Conservation (phyloP, 1,140 invertebrate genomes). For the Heliconius nattereri region DNA sequence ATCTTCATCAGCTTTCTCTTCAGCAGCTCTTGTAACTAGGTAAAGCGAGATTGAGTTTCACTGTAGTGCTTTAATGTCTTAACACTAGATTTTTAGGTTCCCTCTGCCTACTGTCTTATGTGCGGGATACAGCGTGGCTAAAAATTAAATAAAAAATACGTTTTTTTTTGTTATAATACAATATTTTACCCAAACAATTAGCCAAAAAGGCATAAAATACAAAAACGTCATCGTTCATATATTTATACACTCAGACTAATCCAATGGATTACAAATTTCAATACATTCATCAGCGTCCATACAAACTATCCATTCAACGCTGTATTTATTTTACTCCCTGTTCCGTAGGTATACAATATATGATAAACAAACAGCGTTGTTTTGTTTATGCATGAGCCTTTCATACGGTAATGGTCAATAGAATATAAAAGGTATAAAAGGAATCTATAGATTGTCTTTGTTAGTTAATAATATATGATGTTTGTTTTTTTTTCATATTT, state of each 20-base stretch:
- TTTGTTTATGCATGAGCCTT: background rate
- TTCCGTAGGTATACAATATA: background rate
- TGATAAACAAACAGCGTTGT: constrained; percentile 1
- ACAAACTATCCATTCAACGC: background rate
- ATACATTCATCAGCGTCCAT: background rate
- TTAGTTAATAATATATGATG: background rate
- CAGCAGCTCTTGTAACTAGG: too few species aligned
- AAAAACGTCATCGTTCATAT: background rate
- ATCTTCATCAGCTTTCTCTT: too few species aligned
- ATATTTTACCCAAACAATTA: background rate
- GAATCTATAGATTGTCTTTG: background rate
- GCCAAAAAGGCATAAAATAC: background rate
- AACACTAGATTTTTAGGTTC: too few species aligned
- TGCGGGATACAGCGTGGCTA: too few species aligned
- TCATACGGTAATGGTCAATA: constrained; percentile 13
- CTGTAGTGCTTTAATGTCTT: too few species aligned
- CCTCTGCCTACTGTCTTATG: too few species aligned
- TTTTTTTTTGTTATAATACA: too few species aligned
- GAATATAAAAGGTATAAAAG: background rate
- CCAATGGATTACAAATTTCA: background rate
- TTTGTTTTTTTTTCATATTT: background rate
- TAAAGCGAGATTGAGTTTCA: too few species aligned
- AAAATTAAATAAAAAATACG: background rate
- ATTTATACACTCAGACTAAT: background rate
- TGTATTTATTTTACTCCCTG: constrained; percentile 5